Evolutionary conservation across 2,888 invertebrate genomes (phyloP), one percentile per base, ranked within the genome.

Genomic region (Eupithecia pulchellata): DNA sequence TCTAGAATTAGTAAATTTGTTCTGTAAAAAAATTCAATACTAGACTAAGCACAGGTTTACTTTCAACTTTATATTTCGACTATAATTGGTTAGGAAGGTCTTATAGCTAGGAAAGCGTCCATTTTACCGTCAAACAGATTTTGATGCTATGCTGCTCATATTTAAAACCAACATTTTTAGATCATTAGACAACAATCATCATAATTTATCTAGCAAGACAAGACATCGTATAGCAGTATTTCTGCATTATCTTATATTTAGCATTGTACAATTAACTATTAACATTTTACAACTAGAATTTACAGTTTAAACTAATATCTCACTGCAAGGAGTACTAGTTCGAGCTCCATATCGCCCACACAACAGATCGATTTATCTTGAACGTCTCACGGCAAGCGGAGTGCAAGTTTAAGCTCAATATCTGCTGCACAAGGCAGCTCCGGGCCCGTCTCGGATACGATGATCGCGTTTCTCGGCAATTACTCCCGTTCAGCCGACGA

Each of bases 401-500:
- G 72, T 72, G 69, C 69, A 60, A 69, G 72, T 32, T 66, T n/a
- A 64, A 69, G 72, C 77, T 73, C 73, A 61, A 75, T 74, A 68
- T 71, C 68, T 66, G 64, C 64, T 34, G 66, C 64, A 71, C 72
- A 73, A 66, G 57, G 47, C 42, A 47, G 17, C 64, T 63, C 25
- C 64, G 36, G 66, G 61, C 17, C 65, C 73, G 74, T 20, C 64
- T 61, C 75, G 74, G 47, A 73, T 72, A 71, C 73, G 72, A 74
- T 79, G 83, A 84, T 84, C 84, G 81, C 75, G 75, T 84, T 84
- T 84, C 82, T 78, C 82, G 84, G 75, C 84, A 84, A 85, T 85
- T 85, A 84, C 82, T 77, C 77, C 78, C 80, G 80, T 81, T 79
- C 79, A 77, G 74, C 42, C 64, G 71, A 36, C 65, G 42, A 58